Percentiles rank a stretch among this genome's conserved stretches.
phyloP scores from a whole-genome alignment of 1,140 invertebrate genomes.

The Micrasema minimum region DNA sequence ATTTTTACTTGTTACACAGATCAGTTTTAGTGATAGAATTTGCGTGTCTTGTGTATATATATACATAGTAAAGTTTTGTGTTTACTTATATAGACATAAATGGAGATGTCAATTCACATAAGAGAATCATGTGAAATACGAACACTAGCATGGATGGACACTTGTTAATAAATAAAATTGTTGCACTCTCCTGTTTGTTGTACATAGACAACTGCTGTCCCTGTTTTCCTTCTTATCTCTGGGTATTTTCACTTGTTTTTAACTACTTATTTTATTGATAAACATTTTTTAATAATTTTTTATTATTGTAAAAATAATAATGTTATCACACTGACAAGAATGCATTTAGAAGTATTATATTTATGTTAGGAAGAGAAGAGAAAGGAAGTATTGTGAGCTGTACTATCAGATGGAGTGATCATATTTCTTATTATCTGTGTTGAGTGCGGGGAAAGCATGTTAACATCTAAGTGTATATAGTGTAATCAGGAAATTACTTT shows the following conservation, averaged over 20 bases:
- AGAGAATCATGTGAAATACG: conserved; percentile 25
- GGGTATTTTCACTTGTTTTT: conserved; percentile 67
- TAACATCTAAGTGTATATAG: conserved; percentile 23
- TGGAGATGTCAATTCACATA: conserved; percentile 22
- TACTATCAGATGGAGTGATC: conserved; percentile 14
- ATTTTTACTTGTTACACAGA: conserved; percentile 42
- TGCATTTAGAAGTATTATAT: conserved; percentile 38
- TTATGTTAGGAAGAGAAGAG: conserved; percentile 17
- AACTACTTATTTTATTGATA: conserved; percentile 68
- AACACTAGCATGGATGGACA: conserved; percentile 35
- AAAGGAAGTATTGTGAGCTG: conserved; percentile 4
- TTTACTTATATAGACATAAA: conserved; percentile 43
- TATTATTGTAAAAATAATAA: conserved; percentile 35
- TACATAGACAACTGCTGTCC: conserved; percentile 38
- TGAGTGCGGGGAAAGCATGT: conserved; percentile 9
- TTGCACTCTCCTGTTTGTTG: conserved; percentile 44
- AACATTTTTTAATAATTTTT: conserved; percentile 54
- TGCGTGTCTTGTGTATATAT: conserved; percentile 50
- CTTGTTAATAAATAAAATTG: conserved; percentile 45
- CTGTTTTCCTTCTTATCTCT: conserved; percentile 42
- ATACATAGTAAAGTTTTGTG: conserved; percentile 35
- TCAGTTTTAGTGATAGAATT: conserved; percentile 46
- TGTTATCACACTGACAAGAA: conserved; percentile 30
- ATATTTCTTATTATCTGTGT: conserved; percentile 20
- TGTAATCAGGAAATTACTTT: conserved; percentile 18